phyloP scores from a whole-genome alignment of 2,797 vertebrate species.

The Merluccius polli region DNA sequence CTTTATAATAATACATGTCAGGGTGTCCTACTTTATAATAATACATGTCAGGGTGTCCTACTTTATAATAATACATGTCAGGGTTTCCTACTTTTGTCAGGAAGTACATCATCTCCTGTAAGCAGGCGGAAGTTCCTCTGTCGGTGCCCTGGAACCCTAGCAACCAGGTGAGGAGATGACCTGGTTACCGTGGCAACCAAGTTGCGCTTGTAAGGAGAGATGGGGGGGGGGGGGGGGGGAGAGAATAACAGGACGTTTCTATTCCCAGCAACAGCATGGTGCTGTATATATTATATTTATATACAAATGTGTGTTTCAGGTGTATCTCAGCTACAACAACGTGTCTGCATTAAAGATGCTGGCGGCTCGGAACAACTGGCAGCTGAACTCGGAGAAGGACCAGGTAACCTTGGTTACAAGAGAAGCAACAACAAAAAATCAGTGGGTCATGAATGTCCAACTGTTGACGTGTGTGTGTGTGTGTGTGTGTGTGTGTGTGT shows the following conservation, averaged over 20 bases:
- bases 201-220: too few relatives aligned
- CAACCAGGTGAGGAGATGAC: constrained; percentile 81
- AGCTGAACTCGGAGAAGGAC: constrained; percentile 78
- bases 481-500: neutral
- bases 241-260: too few relatives aligned
- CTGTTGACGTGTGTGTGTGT: too few relatives aligned
- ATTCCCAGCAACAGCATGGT: too few relatives aligned
- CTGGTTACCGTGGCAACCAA: neutral
- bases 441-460: too few relatives aligned
- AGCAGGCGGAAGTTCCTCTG: constrained; percentile 82
- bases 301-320: constrained; percentile 61
- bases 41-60: too few relatives aligned
- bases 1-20: too few relatives aligned
- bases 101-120: constrained; percentile 88
- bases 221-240: too few relatives aligned
- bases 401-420: constrained; percentile 63
- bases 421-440: too few relatives aligned
- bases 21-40: too few relatives aligned
- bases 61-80: too few relatives aligned
- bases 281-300: too few relatives aligned
- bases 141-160: constrained; percentile 91
- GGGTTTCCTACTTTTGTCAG: constrained; percentile 50
- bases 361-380: constrained; percentile 82
- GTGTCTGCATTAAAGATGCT: constrained; percentile 88
- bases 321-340: constrained; percentile 94